These are phyloP conservation scores for Rhopalosiphum padi DNA, from an alignment of 1,140 invertebrate species.

Conservation along the genomic window DNA sequence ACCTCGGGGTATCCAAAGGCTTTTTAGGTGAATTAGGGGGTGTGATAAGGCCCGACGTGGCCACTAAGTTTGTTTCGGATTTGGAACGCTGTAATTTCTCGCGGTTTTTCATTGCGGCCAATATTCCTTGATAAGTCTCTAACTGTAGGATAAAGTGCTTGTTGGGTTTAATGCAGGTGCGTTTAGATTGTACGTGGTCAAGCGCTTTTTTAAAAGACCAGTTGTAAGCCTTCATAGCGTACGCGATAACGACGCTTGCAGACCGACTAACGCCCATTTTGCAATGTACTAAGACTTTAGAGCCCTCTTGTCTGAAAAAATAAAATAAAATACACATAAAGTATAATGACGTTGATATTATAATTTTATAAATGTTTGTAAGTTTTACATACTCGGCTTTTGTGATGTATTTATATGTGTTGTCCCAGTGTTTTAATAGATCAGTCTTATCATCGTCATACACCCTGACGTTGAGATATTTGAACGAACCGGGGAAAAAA, in stretches of 20 bases:
- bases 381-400: constrained; percentile 76
- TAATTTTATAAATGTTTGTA: neutral
- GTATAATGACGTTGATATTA: neutral
- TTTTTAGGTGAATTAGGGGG: constrained; percentile 40
- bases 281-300: constrained; percentile 95
- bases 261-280: constrained; percentile 99
- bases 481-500: constrained; percentile 96
- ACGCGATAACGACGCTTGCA: constrained; percentile 96
- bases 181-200: constrained; percentile 86
- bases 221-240: constrained; percentile 96
- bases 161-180: constrained; percentile 95
- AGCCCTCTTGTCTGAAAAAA: constrained; percentile 75
- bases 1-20: constrained; percentile 10
- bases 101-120: constrained; percentile 95
- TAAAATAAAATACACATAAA: neutral
- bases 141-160: constrained; percentile 91
- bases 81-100: constrained; percentile 90
- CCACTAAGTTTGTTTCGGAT: constrained; percentile 89
- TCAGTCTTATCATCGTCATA: constrained; percentile 97
- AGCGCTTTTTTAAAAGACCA: constrained; percentile 90
- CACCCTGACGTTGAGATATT: constrained; percentile 95
- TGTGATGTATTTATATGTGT: constrained; percentile 95
- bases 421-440: constrained; percentile 94
- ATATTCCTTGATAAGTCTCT: constrained; percentile 90
- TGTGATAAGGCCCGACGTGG: constrained; percentile 62